Evolutionary conservation across 2,113 vertebrate species (phyloP), one percentile per base, ranked within the genome.

Genomic region (Diadophis punctatus): DNA sequence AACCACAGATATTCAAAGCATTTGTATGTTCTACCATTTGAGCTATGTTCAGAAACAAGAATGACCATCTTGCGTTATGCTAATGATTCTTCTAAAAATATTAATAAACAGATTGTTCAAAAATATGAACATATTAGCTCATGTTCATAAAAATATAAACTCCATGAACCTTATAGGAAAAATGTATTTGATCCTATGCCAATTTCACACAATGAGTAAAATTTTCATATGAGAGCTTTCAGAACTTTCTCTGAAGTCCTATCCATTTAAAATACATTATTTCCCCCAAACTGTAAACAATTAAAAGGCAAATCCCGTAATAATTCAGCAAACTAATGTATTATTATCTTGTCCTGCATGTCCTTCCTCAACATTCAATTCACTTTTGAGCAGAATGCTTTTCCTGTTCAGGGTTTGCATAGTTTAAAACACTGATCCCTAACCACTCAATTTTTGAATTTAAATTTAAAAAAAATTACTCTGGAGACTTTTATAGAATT

Each of bases 221-320:
- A 68, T 68, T 16, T 68, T 68, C 63, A n/a, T 63, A 34, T 43
- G 1, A 80, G 48, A 74, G 39, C 27, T 92, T 92, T 55, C 53
- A 89, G 52, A 80, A 89, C 51, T 55, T 87, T 48, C 85, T 51
- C 46, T 80, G 5, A 92, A 80, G 46, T 34, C 56, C 53, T 87
- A 34, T 14, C 16, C 27, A 91, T 91, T 91, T 86, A 93, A 92
- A 88, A 88, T 48, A 43, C 39, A n/a, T 74, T 2, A 92, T 51
- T 9, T 92, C 90, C 92, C 80, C 74, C 34, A 80, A 80, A 80
- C 18, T 80, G 8, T 43, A 22, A 80, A 80, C 34, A 80, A 80
- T 80, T 80, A 22, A 80, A 80, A 80, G 18, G n/a, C 93, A 91
- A 91, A 68, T 93, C 74, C 88, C 4, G 9, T 87, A 46, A 87